A percentile compares a stretch with the other conserved stretches of the same genome.
These are phyloP conservation scores for Cyclophora albipunctata DNA, from an alignment of 2,888 invertebrate species.

Conservation along the genomic window DNA sequence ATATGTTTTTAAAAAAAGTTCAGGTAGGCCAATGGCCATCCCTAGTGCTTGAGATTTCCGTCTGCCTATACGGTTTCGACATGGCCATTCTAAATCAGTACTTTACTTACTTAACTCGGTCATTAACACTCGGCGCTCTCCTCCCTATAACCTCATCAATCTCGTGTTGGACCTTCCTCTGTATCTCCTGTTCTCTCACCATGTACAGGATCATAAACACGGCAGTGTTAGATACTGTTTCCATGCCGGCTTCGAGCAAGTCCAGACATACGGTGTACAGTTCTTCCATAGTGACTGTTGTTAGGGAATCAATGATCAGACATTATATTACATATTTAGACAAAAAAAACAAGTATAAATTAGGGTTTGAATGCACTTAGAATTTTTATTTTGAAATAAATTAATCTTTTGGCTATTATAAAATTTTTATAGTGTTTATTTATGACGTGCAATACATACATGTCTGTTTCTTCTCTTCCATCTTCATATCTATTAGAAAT, in stretches of 20 bases:
- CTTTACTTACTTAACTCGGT: slow-evolving; percentile 61
- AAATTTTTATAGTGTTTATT: too few relatives aligned
- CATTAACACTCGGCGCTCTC: slow-evolving; percentile 69
- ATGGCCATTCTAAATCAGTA: too few relatives aligned
- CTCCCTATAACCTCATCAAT: slow-evolving; percentile 76
- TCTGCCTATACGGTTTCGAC: too few relatives aligned
- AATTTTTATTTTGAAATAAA: too few relatives aligned
- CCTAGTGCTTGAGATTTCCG: too few relatives aligned
- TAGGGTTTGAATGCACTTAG: too few relatives aligned
- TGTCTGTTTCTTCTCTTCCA: slow-evolving; percentile 44
- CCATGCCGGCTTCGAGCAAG: slow-evolving; percentile 81
- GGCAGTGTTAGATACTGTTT: slow-evolving; percentile 80
- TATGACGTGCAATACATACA: slow-evolving; percentile 32
- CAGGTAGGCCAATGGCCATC: too few relatives aligned
- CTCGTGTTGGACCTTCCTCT: slow-evolving; percentile 74
- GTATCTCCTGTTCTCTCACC: slow-evolving; percentile 73
- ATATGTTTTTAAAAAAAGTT: too few relatives aligned
- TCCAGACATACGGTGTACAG: slow-evolving; percentile 77
- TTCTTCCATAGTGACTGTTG: slow-evolving; percentile 49
- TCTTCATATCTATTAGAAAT: slow-evolving; percentile 77
- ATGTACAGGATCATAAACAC: slow-evolving; percentile 77
- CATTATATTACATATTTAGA: too few relatives aligned
- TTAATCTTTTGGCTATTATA: too few relatives aligned
- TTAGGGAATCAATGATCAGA: background rate
- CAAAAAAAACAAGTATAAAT: too few relatives aligned